Conservation (phyloP, 2,888 invertebrate species). For the Macrosiphum euphorbiae region DNA sequence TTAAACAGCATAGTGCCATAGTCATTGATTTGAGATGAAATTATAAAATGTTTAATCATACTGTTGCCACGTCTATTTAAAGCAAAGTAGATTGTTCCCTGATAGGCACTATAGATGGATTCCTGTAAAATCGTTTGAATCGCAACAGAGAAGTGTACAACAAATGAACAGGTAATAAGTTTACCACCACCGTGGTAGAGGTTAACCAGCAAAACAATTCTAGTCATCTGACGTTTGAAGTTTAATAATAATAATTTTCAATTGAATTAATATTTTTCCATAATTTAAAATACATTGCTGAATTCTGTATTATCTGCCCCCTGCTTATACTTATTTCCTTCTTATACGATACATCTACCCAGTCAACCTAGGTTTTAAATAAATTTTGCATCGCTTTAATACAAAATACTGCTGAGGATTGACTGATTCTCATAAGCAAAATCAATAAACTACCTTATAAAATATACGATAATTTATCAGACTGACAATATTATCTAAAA, state of each 20-base stretch:
- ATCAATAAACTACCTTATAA: no score
- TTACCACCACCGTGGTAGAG: background rate
- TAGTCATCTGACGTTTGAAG: background rate
- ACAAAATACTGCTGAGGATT: no score
- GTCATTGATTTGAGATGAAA: background rate
- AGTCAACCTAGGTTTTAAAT: no score
- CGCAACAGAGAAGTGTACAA: background rate
- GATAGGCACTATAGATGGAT: background rate
- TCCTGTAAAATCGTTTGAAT: background rate
- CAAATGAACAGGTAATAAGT: background rate
- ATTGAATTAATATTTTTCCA: background rate
- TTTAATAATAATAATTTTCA: background rate
- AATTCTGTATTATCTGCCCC: background rate
- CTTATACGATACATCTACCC: no score
- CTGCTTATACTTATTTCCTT: background rate
- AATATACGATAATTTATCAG: no score
- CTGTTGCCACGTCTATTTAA: background rate
- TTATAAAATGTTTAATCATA: background rate
- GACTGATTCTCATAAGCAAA: no score
- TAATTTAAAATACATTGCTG: background rate
- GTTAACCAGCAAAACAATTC: background rate
- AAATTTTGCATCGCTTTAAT: no score
- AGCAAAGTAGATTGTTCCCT: background rate
- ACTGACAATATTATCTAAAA: background rate
- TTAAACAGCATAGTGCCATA: background rate